Base-by-base conservation (phyloP, 30 jellyfish, hydroid and myxozoan genomes). In the Hydractinia symbiolongicarpus region DNA sequence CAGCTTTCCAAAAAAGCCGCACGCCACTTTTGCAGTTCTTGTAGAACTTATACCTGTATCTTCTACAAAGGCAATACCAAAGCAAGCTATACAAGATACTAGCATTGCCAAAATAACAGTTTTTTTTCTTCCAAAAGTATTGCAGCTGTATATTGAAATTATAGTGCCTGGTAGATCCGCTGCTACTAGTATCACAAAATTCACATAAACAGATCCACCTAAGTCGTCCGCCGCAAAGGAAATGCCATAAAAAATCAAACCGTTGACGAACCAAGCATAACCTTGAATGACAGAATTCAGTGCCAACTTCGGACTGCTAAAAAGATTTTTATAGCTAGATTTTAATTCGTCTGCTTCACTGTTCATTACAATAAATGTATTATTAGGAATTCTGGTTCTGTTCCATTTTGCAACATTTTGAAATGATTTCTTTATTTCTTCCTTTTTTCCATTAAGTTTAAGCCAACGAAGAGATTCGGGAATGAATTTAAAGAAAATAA, bases 381-480 rank as follows among this genome's bases (percentile, higher is more conserved):
- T 70, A 30, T 61, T 82, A 1, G 94, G 95, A 74, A 89, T 67
- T 52, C 55, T 83, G 50, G 77, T 90, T 66, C 73, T 82, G 91
- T 90, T 90, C 60, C 78, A 53, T 50, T 79, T 79, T 9, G 97
- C 97, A 6, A 86, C 62, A 44, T 80, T 72, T n/a, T 79, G 14
- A 6, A 90, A 67, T 5, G 67, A 62, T 60, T 58, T 40, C 88
- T 78, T 17, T 5, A 90, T 92, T 60, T 90, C 88, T n/a, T 76
- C 95, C 4, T 51, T 50, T 61, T 76, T 79, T 16, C 95, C 90
- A 40, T 84, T 64, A 54, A 90, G 50, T 5, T 89, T 73, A 66
- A 81, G 83, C 97, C 97, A 90, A 6, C 97, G 87, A 55, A 86
- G 72, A 5, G 97, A 90, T 76, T 90, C 97, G 14, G 97, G 97